Base-by-base conservation (phyloP, 2,113 vertebrate genomes). In the Zapornia atra region DNA sequence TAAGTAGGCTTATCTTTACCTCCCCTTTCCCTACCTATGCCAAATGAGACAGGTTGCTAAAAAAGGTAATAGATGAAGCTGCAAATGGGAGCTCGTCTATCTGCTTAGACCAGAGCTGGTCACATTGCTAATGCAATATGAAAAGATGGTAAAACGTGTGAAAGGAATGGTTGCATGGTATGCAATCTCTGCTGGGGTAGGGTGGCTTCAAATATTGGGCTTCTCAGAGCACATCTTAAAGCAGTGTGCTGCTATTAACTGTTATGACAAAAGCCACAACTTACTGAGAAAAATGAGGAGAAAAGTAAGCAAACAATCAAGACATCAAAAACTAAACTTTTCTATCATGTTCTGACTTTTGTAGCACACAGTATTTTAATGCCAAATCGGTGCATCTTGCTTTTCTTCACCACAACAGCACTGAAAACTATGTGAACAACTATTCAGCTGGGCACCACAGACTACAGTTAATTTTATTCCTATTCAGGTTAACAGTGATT, bases 181-280 rank as follows among this genome's bases (percentile, higher is more conserved):
- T 0, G 1, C 0, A 0, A 13, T 10, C 28, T 38, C 28, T 68
- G 5, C 42, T 48, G 33, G 25, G 9, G 2, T 8, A 68, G n/a
- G 36, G 18, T 13, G 31, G 12, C 31, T 82, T 40, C 51, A 59
- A 40, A 50, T 15, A 3, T 2, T 13, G 20, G 14, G 14, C 22
- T 91, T 68, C 57, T 59, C 48, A 76, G 71, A 63, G 12, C 15
- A 14, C 8, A 18, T 5, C 10, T 13, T 17, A 36, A 79, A 24
- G 42, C 34, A 94, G 8, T 29, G 33, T 0, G 3, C 29, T 90
- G 36, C 28, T 40, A 54, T 29, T 33, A 75, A 56, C 5, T 36
- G 5, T 61, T n/a, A 19, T 2, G 14, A 61, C 7, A 87, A 82
- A 92, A 31, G 31, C 12, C 29, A 22, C 13, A 15, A 31, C 12